A percentile compares a stretch with the other conserved stretches of the same genome.
phyloP scores from a whole-genome alignment of 2,797 vertebrate species.

The Mycteria americana region DNA sequence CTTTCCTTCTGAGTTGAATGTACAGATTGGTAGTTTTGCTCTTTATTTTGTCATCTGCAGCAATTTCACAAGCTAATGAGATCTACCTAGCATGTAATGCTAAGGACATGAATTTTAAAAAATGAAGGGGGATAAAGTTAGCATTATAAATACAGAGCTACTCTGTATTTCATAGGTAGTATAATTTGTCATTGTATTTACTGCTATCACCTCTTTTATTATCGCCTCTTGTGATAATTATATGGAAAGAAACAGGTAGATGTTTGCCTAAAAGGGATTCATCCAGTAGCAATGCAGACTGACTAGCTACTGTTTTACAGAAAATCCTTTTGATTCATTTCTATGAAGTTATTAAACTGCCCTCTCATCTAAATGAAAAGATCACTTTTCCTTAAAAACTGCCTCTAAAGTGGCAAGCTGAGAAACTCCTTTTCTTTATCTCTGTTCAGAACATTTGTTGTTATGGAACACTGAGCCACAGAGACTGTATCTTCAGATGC shows the following conservation, averaged over 20 bases:
- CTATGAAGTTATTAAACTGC: neutral
- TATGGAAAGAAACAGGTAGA: neutral
- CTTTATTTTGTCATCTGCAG: neutral
- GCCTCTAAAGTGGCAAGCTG: neutral
- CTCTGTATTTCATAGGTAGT: neutral
- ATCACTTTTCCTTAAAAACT: neutral
- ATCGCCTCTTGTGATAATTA: neutral
- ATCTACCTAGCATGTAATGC: neutral
- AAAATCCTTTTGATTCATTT: neutral
- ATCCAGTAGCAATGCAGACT: neutral
- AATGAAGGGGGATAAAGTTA: neutral
- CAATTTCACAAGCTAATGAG: neutral
- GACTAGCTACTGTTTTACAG: neutral
- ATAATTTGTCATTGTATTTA: neutral
- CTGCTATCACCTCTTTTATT: neutral
- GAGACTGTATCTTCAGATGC: neutral
- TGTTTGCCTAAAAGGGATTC: neutral
- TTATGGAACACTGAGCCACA: neutral
- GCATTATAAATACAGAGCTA: neutral
- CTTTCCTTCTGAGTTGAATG: neutral
- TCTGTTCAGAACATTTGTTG: neutral
- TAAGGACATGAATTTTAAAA: neutral
- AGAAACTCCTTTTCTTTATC: neutral
- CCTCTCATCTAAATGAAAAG: neutral
- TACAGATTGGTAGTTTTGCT: neutral